Evolutionary conservation across 2,113 vertebrate genomes (phyloP).

Genomic region (Candoia aspera): DNA sequence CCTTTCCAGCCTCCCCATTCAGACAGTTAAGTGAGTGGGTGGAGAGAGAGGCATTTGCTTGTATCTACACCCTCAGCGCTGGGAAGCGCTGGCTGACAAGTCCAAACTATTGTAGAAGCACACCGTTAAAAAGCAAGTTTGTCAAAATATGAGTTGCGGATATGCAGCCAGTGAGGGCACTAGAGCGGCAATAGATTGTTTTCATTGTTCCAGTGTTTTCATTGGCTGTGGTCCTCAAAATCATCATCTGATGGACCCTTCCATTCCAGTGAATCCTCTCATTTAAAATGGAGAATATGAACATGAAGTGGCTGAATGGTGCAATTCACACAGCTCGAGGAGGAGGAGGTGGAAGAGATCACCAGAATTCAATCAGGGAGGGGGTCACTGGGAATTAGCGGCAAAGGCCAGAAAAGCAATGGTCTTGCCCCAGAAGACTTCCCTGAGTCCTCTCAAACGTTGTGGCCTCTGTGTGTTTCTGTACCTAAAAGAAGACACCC

Average conservation of each 20-base stretch:
- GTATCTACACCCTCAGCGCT: not conserved
- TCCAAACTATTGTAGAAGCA: not conserved
- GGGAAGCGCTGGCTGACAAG: not conserved
- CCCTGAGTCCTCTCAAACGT: no score
- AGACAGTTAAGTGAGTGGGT: not conserved
- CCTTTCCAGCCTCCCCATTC: not conserved
- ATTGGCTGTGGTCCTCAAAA: not conserved
- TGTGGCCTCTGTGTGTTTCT: not conserved
- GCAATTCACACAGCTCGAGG: not conserved
- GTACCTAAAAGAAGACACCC: not conserved
- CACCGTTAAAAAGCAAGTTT: not conserved
- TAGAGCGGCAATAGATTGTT: not conserved
- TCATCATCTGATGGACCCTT: not conserved
- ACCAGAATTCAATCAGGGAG: not conserved
- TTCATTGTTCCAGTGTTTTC: not conserved
- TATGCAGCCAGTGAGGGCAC: not conserved
- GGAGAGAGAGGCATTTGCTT: not conserved
- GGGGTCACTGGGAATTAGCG: not conserved
- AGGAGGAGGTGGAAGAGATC: not conserved
- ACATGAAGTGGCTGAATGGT: not conserved
- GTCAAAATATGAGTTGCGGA: not conserved
- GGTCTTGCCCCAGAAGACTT: no score
- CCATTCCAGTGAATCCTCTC: not conserved
- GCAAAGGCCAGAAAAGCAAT: no score
- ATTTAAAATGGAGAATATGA: not conserved